Evolutionary conservation across 1,140 invertebrate species (phyloP), one percentile per base, ranked within the genome.

Genomic region (Papilio dardanus): DNA sequence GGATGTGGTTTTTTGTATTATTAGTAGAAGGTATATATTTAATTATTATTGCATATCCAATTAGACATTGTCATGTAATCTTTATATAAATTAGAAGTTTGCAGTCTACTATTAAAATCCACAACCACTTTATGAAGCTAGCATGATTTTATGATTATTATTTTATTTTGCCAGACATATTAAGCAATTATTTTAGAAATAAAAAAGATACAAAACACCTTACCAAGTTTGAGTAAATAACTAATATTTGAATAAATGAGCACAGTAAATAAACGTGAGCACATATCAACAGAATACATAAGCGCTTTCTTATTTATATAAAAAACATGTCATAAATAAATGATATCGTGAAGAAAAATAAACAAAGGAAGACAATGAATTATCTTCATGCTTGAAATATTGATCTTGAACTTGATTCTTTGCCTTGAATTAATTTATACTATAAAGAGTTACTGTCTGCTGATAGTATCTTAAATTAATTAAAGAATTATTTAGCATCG

Each of bases 171-270:
- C n/a, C n/a, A n/a, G n/a, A n/a, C n/a, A n/a, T n/a, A n/a, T n/a
- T n/a, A n/a, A 46, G 42, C 16, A 46, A 46, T n/a, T 54, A 12
- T 24, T 21, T 10, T 21, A 1, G 0, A 54, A 21, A 10, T 10
- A 24, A 54, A 54, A 54, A 24, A 54, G 24, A 54, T n/a, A 54
- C 46, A 54, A 54, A 54, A 54, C 21, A 54, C 50, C 50, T 54
- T 54, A 54, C 19, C 50, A 24, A 7, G 21, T 54, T 54, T 24
- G 0, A 24, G 2, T 24, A 54, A 21, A 54, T 10, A 24, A 10
- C 10, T 12, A 21, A 46, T 46, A 46, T 46, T 46, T 46, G 16
- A n/a, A 16, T 46, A 46, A 46, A n/a, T 46, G 42, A 46, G 14
- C 16, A 46, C 14, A n/a, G 16, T 37, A 37, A 46, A 46, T n/a